Conservation (phyloP, 2,113 vertebrate species). For the Alligator mississippiensis region DNA sequence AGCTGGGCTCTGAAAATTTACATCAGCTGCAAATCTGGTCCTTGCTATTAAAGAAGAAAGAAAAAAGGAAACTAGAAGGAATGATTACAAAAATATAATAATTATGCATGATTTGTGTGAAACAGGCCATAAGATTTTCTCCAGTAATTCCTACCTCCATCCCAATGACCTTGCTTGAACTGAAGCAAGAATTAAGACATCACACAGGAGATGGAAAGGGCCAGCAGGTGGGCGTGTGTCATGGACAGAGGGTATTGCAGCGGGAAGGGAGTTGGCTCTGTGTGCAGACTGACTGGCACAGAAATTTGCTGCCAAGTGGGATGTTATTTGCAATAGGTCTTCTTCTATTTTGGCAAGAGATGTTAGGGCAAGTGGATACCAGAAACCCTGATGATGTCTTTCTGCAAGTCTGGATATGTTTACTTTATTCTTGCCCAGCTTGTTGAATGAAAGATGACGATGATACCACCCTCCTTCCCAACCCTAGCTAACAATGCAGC, state of each 20-base stretch:
- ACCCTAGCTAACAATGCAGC: slow-evolving; percentile 58
- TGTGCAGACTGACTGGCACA: neutral
- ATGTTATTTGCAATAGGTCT: slow-evolving; percentile 33
- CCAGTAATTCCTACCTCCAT: neutral
- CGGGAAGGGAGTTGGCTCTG: neutral
- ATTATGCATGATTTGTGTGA: neutral
- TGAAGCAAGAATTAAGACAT: neutral
- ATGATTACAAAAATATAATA: neutral
- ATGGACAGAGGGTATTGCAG: neutral
- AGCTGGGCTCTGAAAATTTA: neutral
- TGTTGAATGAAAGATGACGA: slow-evolving; percentile 50
- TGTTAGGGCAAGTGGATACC: slow-evolving; percentile 50
- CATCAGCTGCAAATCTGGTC: neutral
- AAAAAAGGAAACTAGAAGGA: neutral
- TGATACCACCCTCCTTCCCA: slow-evolving; percentile 32
- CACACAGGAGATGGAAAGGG: neutral
- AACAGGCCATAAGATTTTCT: neutral
- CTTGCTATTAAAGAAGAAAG: neutral
- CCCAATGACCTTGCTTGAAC: neutral
- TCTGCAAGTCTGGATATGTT: slow-evolving; percentile 48
- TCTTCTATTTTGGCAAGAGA: slow-evolving; percentile 52
- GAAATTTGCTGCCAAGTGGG: neutral
- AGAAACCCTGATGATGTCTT: slow-evolving; percentile 23
- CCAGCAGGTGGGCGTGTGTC: neutral
- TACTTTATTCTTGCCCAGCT: slow-evolving; percentile 8